These are phyloP conservation scores for Drosophila prosaltans DNA, from an alignment of 1,140 invertebrate species.

Conservation along the genomic window DNA sequence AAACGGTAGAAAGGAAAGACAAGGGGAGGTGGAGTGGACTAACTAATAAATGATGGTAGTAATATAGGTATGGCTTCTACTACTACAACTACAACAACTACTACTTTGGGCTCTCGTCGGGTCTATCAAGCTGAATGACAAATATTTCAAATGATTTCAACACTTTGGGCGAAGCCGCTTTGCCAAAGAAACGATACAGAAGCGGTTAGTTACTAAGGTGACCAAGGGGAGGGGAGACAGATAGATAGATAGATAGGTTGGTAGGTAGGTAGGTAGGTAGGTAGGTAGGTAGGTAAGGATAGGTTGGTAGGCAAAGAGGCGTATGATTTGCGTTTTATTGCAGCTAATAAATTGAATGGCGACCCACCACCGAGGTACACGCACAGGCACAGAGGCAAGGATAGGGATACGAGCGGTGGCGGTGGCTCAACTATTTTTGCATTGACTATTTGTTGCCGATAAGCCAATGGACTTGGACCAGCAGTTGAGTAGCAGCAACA, in stretches of 20 bases:
- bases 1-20: not conserved
- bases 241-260: too few species aligned
- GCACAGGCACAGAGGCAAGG: not conserved
- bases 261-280: not conserved
- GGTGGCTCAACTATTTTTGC: constrained; percentile 37
- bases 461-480: constrained; percentile 31
- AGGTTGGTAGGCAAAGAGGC: not conserved
- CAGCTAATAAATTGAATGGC: constrained; percentile 80
- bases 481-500: constrained; percentile 15
- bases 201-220: not conserved
- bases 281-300: not conserved
- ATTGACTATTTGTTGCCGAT: constrained; percentile 67
- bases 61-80: constrained; percentile 3
- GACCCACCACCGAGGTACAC: constrained; percentile 65
- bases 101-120: not conserved
- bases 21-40: not conserved
- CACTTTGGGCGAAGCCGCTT: constrained; percentile 57
- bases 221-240: not conserved
- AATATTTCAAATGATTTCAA: constrained; percentile 82
- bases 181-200: not conserved
- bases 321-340: constrained; percentile 80
- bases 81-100: too few species aligned
- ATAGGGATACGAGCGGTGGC: not conserved
- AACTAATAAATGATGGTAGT: constrained; percentile 1
- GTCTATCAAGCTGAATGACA: constrained; percentile 68